These are phyloP conservation scores for Chalcosyrphus nemorum DNA, from an alignment of 2,888 invertebrate genomes.

Conservation along the genomic window DNA sequence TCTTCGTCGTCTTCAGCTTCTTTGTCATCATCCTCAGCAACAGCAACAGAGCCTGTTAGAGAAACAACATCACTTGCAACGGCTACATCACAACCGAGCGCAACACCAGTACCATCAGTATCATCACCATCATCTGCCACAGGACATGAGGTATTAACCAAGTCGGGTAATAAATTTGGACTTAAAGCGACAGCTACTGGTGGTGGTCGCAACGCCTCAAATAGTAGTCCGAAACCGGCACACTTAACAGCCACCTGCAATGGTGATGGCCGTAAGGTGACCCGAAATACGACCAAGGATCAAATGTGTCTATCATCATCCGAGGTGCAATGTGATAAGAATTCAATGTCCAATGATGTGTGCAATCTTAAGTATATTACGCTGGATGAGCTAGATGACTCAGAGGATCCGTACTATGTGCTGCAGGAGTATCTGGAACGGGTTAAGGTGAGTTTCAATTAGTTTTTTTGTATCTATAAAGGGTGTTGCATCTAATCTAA, in stretches of 20 bases:
- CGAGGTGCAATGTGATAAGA: slow-evolving; percentile 47
- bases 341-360: slow-evolving; percentile 34
- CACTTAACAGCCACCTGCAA: slow-evolving; percentile 45
- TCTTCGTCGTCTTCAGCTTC: slow-evolving; percentile 39
- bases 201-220: slow-evolving; percentile 69
- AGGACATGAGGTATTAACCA: slow-evolving; percentile 67
- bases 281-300: slow-evolving; percentile 59
- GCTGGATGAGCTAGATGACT: slow-evolving; percentile 79
- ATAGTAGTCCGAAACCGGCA: slow-evolving; percentile 35
- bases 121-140: slow-evolving; percentile 36
- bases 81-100: slow-evolving; percentile 47
- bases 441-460: slow-evolving; percentile 79
- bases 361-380: slow-evolving; percentile 74
- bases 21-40: slow-evolving; percentile 45
- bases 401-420: slow-evolving; percentile 80
- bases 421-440: slow-evolving; percentile 81
- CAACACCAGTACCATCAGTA: slow-evolving; percentile 56
- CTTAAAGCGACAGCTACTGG: slow-evolving; percentile 77
- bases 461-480: neutral
- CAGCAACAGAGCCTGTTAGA: slow-evolving; percentile 31
- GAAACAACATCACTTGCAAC: slow-evolving; percentile 51
- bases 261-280: slow-evolving; percentile 53
- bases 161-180: slow-evolving; percentile 65
- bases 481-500: neutral
- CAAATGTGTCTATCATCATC: slow-evolving; percentile 52